Conservation (phyloP, 2,113 vertebrate genomes). For the Neofelis nebulosa region DNA sequence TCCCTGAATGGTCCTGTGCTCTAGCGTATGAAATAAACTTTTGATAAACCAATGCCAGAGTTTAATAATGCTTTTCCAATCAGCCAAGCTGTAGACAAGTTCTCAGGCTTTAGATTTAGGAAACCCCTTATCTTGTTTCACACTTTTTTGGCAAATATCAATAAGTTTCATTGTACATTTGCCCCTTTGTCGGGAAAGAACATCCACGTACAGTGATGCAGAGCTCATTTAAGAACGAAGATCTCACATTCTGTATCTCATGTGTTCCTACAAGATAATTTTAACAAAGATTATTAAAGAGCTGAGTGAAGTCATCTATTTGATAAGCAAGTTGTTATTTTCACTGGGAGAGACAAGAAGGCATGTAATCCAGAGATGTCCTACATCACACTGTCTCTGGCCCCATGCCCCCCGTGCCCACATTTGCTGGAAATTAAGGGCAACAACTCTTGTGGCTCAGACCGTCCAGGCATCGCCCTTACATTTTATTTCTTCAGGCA, state of each 20-base stretch:
- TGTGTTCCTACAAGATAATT: not conserved
- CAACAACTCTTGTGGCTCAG: accelerated
- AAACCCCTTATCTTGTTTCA: not conserved
- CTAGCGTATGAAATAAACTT: not conserved
- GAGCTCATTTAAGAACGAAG: not conserved
- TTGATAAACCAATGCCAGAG: not conserved
- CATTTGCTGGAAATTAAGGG: not conserved
- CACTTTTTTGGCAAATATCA: not conserved
- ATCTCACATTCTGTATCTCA: not conserved
- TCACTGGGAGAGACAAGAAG: no score
- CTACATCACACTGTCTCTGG: accelerated
- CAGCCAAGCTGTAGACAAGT: not conserved
- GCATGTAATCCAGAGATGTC: accelerated
- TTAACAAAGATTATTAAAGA: not conserved
- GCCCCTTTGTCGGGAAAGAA: not conserved
- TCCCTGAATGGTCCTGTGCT: not conserved
- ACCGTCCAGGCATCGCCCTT: accelerated
- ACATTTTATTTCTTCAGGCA: not conserved
- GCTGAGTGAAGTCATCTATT: not conserved
- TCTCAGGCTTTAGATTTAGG: not conserved
- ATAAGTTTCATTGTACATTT: not conserved
- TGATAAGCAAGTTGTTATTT: not conserved
- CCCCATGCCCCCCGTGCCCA: accelerated
- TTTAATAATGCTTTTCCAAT: not conserved
- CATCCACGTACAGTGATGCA: accelerated